Evolutionary conservation across 2,113 vertebrate genomes (phyloP).

Genomic region (Cercocebus atys): DNA sequence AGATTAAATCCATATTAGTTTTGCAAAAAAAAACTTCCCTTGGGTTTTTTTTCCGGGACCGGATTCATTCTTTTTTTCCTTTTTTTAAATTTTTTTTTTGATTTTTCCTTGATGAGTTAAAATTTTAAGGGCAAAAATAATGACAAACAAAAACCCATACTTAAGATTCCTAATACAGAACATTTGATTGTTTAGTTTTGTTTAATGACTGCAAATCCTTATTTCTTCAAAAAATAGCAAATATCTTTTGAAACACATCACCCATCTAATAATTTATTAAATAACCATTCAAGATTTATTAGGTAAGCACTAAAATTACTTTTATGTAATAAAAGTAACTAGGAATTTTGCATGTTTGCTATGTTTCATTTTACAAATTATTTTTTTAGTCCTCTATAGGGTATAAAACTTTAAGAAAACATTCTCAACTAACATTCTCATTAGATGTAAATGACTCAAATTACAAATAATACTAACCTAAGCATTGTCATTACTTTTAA

Average conservation of each 20-base stretch:
- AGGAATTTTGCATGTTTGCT: constrained; percentile 5
- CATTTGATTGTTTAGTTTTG: constrained; percentile 33
- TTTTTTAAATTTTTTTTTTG: too few species aligned
- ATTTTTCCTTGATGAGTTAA: neutral
- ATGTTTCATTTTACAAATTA: constrained; percentile 12
- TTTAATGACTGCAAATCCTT: constrained; percentile 23
- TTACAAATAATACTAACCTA: constrained; percentile 31
- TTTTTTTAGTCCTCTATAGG: neutral
- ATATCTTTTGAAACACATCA: constrained; percentile 3
- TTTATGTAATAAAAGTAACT: constrained; percentile 55
- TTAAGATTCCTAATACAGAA: constrained; percentile 24
- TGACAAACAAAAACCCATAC: constrained; percentile 32
- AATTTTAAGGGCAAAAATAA: constrained; percentile 56
- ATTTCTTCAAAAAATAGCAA: constrained; percentile 45
- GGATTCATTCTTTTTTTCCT: too few species aligned
- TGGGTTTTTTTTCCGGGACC: too few species aligned
- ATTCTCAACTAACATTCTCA: constrained; percentile 19
- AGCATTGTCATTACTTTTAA: constrained; percentile 2
- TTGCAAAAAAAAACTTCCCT: constrained; percentile 38
- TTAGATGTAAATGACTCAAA: constrained; percentile 51
- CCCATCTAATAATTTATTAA: constrained; percentile 12
- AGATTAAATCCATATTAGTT: constrained; percentile 1
- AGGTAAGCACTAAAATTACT: constrained; percentile 5
- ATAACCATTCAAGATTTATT: too few species aligned
- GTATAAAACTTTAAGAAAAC: constrained; percentile 39